Evolutionary conservation across 2,888 invertebrate genomes (phyloP).

Genomic region (Rhingia campestris): DNA sequence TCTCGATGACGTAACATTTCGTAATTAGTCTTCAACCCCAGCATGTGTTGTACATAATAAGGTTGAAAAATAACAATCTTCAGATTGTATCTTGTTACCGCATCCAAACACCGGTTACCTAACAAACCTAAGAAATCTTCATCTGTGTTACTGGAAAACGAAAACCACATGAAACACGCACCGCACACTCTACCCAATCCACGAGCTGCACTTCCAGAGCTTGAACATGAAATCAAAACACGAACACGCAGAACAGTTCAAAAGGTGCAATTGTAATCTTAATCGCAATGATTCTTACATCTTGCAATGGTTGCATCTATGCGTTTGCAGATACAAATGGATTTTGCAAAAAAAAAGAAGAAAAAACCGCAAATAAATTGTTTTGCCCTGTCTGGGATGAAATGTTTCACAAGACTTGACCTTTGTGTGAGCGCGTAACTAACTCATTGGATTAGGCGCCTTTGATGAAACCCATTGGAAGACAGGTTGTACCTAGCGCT

Average conservation of each 20-base stretch:
- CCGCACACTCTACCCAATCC: constrained; percentile 1
- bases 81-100: constrained; percentile 58
- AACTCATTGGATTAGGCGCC: constrained; percentile 17
- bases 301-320: constrained; percentile 25
- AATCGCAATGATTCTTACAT: constrained; percentile 50
- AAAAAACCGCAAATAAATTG: constrained; percentile 54
- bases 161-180: constrained; percentile 62
- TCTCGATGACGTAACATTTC: too few relatives aligned
- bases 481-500: neutral
- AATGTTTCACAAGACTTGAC: constrained; percentile 59
- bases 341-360: constrained; percentile 21
- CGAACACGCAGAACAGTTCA: constrained; percentile 38
- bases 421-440: constrained; percentile 29
- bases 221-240: constrained; percentile 36
- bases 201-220: neutral
- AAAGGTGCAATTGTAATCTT: constrained; percentile 51
- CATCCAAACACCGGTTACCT: constrained; percentile 51
- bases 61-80: constrained; percentile 33
- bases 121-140: constrained; percentile 42
- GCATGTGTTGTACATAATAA: neutral
- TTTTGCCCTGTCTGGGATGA: constrained; percentile 52
- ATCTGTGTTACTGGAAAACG: constrained; percentile 7
- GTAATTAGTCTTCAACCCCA: too few relatives aligned
- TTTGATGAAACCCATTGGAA: constrained; percentile 12
- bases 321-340: neutral